These are phyloP conservation scores for Acheta domesticus DNA, from an alignment of 2,888 invertebrate species.

Conservation along the genomic window DNA sequence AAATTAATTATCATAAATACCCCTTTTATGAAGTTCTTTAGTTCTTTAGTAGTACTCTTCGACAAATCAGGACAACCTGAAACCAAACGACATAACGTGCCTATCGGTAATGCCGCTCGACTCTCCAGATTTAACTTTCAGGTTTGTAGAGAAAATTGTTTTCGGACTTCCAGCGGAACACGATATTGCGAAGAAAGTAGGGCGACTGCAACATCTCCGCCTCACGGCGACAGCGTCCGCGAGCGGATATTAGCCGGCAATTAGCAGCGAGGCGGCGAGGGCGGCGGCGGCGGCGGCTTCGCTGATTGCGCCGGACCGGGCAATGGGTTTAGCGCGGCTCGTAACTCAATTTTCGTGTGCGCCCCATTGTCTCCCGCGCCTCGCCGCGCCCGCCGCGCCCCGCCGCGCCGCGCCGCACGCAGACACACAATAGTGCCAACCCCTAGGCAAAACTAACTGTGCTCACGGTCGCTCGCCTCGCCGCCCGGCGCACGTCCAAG, in stretches of 20 bases:
- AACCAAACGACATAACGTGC: too few species aligned
- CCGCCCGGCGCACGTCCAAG: background rate
- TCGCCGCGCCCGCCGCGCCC: too few species aligned
- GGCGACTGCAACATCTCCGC: slow-evolving; percentile 19
- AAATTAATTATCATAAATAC: too few species aligned
- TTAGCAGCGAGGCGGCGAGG: background rate
- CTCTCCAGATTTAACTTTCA: too few species aligned
- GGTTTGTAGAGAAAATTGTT: too few species aligned
- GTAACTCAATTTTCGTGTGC: slow-evolving; percentile 1
- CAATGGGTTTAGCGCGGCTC: slow-evolving; percentile 18
- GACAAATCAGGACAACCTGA: too few species aligned
- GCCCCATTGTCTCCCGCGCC: slow-evolving; percentile 1
- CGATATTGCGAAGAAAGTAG: background rate
- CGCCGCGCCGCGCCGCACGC: background rate
- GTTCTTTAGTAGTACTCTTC: too few species aligned
- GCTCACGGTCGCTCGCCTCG: slow-evolving; percentile 1
- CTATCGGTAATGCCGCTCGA: too few species aligned
- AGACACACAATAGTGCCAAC: slow-evolving; percentile 1
- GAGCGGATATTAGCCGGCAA: slow-evolving; percentile 24
- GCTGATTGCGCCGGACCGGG: slow-evolving; percentile 9
- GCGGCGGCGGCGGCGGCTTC: background rate
- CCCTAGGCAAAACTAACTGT: slow-evolving; percentile 5
- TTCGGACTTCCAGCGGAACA: background rate
- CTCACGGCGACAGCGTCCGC: background rate
- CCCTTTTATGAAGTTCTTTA: too few species aligned